Evolutionary conservation across 2,797 vertebrate species (phyloP), one percentile per base, ranked within the genome.

Genomic region (Karalla daura): DNA sequence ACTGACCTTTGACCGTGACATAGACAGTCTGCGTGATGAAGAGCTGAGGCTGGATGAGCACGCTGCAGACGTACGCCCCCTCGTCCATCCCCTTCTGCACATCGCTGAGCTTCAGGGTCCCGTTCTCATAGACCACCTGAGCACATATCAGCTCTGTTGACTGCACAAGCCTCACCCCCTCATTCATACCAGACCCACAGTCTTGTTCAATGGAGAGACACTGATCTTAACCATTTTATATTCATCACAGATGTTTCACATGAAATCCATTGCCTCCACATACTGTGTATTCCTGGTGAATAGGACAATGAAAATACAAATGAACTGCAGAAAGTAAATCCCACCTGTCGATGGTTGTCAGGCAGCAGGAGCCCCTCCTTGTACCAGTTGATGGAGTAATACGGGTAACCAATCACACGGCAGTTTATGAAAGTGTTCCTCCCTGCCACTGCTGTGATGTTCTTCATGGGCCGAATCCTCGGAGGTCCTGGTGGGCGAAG

Each of bases 351-450:
- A 92, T 99, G 97, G 90, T 99, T 99, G 85, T 98, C 98, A 0
- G 98, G 98, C 70, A 99, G 93, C 83, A 97, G 93, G 75, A 99
- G 88, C 2, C 95, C 92, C 3, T 99, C 98, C 85, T 98, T 98
- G 90, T 96, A 98, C 97, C 97, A 99, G 87, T 98, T 98, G 94
- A 99, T 98, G 81, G 97, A 99, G 86, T 99, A 99, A 89, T 99
- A 99, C 0, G 98, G 98, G 83, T 99, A 99, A 56, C 98, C 97
- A 25, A 99, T 98, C 82, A 99, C 97, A 82, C 98, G 94, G 86
- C 98, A 99, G 90, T 96, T 97, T 91, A 99, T 97, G 80, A 98
- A 98, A 75, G 96, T 95, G 91, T 98, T 97, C 86, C 97, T 94
- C 78, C 97, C 97, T 10, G 97, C 97, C 43, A 99, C 96, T 0